These are phyloP conservation scores for Drosophila pandora DNA, from an alignment of 1,140 invertebrate genomes.

Conservation along the genomic window DNA sequence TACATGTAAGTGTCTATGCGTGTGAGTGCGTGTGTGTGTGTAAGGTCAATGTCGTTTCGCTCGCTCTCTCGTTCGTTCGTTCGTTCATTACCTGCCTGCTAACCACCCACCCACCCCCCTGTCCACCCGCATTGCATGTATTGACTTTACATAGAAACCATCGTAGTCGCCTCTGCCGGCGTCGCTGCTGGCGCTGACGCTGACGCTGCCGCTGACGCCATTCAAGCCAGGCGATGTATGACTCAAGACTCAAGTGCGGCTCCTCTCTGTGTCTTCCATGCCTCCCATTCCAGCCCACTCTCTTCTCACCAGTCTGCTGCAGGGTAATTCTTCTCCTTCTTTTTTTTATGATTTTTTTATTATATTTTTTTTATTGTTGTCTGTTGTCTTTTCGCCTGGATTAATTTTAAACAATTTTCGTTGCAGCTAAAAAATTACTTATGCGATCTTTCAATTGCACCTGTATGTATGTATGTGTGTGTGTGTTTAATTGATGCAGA, in stretches of 20 bases:
- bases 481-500: slow-evolving; percentile 75
- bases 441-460: slow-evolving; percentile 43
- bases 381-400: slow-evolving; percentile 62
- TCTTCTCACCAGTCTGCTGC: slow-evolving; percentile 6
- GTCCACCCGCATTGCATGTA: slow-evolving; percentile 58
- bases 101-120: background rate
- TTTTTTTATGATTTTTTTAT: slow-evolving; percentile 6
- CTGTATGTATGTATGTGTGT: slow-evolving; percentile 10
- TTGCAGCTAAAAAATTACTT: slow-evolving; percentile 70
- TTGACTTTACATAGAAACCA: slow-evolving; percentile 65
- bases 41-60: slow-evolving; percentile 82
- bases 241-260: slow-evolving; percentile 72
- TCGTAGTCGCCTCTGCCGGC: slow-evolving; percentile 10
- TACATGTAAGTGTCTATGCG: slow-evolving; percentile 5
- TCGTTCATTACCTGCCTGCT: slow-evolving; percentile 30
- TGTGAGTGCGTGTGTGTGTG: slow-evolving; percentile 41
- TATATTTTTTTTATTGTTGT: slow-evolving; percentile 56
- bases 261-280: slow-evolving; percentile 37
- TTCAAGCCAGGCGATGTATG: slow-evolving; percentile 50
- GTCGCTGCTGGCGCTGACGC: background rate
- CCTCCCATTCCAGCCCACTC: slow-evolving; percentile 3
- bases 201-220: slow-evolving; percentile 23
- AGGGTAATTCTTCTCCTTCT: slow-evolving; percentile 53
- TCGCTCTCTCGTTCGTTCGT: slow-evolving; percentile 30
- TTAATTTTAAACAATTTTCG: slow-evolving; percentile 79